These are phyloP conservation scores for Caenorhabditis uteleia DNA, from an alignment of 2,888 invertebrate genomes.

Conservation along the genomic window DNA sequence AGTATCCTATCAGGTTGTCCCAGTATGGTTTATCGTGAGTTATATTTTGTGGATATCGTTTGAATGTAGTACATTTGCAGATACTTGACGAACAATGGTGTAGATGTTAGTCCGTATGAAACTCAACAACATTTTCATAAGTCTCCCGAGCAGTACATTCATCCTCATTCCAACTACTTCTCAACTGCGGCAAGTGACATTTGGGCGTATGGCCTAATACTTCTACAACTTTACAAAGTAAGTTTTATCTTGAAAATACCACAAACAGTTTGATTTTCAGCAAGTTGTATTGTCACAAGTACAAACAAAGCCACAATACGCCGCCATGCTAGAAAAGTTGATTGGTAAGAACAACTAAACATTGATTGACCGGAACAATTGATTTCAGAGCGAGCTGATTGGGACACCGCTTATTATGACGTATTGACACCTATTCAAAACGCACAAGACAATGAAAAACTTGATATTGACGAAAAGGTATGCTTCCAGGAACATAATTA, in stretches of 20 bases:
- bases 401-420: too few species aligned
- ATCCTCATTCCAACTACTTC: conserved; percentile 1
- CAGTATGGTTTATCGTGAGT: conserved; percentile 21
- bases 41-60: neutral
- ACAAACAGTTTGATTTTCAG: too few species aligned
- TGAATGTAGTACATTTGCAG: conserved; percentile 6
- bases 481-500: too few species aligned
- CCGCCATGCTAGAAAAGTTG: too few species aligned
- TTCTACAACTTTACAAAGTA: conserved; percentile 77
- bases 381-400: too few species aligned
- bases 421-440: too few species aligned
- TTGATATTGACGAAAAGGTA: too few species aligned
- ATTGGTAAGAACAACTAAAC: too few species aligned
- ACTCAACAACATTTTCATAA: conserved; percentile 1
- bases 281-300: too few species aligned
- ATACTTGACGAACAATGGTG: conserved; percentile 23
- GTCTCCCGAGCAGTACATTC: conserved; percentile 72
- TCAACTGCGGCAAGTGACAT: conserved; percentile 78
- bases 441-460: too few species aligned
- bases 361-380: too few species aligned
- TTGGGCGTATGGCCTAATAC: conserved; percentile 91
- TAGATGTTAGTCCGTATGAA: conserved; percentile 8
- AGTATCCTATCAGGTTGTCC: conserved; percentile 7
- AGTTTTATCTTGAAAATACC: conserved; percentile 71
- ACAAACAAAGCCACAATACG: too few species aligned